These are phyloP conservation scores for Etia nguti DNA, from an alignment of 2,113 vertebrate species.

Conservation along the genomic window DNA sequence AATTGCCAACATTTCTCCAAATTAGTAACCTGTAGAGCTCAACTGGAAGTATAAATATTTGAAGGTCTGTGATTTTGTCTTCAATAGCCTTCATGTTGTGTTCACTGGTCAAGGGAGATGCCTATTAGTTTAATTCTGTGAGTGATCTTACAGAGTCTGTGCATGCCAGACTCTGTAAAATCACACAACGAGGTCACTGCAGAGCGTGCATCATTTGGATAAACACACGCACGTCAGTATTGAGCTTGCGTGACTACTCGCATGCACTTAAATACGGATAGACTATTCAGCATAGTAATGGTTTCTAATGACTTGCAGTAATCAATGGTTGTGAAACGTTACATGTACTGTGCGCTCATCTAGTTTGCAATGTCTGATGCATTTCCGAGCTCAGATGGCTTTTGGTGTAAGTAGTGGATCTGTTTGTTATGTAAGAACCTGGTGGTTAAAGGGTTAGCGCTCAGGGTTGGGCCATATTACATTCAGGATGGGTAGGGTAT, in stretches of 20 bases:
- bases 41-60: background rate
- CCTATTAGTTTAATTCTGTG: background rate
- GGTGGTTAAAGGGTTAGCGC: conserved; percentile 46
- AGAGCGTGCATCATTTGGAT: background rate
- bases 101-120: background rate
- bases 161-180: background rate
- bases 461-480: conserved; percentile 40
- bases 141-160: background rate
- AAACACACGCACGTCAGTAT: background rate
- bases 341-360: background rate
- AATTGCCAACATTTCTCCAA: background rate
- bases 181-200: background rate
- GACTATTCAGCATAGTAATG: background rate
- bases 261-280: background rate
- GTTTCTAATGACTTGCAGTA: background rate
- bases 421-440: conserved; percentile 56
- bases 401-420: conserved; percentile 18
- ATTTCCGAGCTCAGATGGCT: background rate
- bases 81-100: background rate
- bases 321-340: background rate
- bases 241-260: background rate
- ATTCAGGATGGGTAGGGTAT: background rate
- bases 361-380: background rate
- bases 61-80: background rate
- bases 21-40: background rate